Base-by-base conservation (phyloP, 1,140 invertebrate species). In the Drosophila truncata region DNA sequence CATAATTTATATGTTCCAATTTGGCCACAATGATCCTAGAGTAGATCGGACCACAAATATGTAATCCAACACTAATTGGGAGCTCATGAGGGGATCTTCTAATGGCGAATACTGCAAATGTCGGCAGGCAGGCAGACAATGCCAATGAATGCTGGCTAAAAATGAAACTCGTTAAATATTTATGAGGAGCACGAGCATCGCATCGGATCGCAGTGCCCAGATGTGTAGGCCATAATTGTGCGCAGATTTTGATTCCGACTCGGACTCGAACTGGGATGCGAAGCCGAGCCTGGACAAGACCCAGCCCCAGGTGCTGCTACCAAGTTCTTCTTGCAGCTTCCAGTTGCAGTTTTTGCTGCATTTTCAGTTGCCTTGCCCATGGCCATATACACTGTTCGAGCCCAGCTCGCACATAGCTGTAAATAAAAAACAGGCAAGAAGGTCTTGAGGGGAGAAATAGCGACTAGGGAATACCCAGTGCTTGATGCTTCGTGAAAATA, bases 81-180 rank as follows among this genome's bases (percentile, higher is more conserved):
- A 87, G 85, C 84, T 87, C 84, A 88, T 87, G 84, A 87, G 80
- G 77, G 73, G 80, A 46, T 54, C 47, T 72, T 73, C 84, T 87
- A 87, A 87, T 87, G 80, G 80, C 85, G 66, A 88, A 63, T 78
- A 82, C 44, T 76, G 71, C 71, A 67, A 78, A 62, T 63, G 64
- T 55, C 64, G 55, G 35, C 76, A 70, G 80, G 63, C 69, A 62
- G 55, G 35, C 76, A 70, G 80, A 65, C 69, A 62, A 60, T 67
- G 75, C 52, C 52, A 55, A 55, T 55, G 52, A 54, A 55, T 35
- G 33, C 75, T 85, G 50, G 60, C 78, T 82, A 69, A 74, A 75
- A 83, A 87, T 82, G 84, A 80, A 78, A 87, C 84, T 87, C 84
- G 84, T 87, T 87, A 87, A 87, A 87, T 87, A 87, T 87, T 87